Conservation (phyloP, 2,113 vertebrate genomes). For the Delphinapterus leucas region DNA sequence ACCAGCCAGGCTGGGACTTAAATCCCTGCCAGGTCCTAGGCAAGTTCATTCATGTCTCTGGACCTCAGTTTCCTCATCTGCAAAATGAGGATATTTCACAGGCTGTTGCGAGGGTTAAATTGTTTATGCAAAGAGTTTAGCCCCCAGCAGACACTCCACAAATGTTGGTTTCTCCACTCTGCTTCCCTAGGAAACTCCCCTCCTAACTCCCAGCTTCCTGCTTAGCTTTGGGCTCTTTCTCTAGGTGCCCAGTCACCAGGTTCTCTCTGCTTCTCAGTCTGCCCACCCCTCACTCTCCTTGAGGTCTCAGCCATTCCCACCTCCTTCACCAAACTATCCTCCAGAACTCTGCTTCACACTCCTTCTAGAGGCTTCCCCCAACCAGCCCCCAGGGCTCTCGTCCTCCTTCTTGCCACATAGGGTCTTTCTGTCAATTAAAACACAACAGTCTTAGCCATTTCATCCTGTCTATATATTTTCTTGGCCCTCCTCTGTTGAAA, state of each 20-base stretch:
- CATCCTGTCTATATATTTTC: rapidly evolving
- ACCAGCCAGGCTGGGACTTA: neutral
- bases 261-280: neutral
- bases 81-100: neutral
- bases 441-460: rapidly evolving
- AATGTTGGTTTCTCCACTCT: neutral
- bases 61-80: neutral
- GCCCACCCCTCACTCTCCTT: neutral
- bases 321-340: rapidly evolving
- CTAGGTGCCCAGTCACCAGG: rapidly evolving
- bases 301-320: neutral
- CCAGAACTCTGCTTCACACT: neutral
- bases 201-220: neutral
- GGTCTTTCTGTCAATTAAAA: neutral
- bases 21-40: neutral
- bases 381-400: neutral
- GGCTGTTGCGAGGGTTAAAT: neutral
- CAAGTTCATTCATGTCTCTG: neutral
- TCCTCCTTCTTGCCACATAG: neutral
- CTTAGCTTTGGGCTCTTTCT: neutral
- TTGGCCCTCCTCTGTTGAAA: neutral
- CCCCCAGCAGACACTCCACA: neutral
- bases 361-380: neutral
- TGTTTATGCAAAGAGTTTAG: neutral
- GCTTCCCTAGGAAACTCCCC: neutral